These are phyloP conservation scores for Mionectes olivaceus DNA, from an alignment of 2,797 vertebrate species.

Conservation along the genomic window DNA sequence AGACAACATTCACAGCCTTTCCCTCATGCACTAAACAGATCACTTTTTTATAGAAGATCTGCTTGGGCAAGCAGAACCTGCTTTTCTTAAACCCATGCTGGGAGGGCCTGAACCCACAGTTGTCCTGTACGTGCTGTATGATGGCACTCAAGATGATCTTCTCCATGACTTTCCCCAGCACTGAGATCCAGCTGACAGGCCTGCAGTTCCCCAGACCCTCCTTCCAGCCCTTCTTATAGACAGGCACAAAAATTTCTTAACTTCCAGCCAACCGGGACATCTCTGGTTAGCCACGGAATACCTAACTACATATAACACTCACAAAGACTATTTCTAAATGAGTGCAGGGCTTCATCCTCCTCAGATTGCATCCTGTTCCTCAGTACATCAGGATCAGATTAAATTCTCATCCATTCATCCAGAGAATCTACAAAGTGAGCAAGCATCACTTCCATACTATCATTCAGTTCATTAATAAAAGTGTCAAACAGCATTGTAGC, in stretches of 20 bases:
- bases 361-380: neutral
- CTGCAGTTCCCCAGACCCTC: neutral
- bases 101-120: neutral
- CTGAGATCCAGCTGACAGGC: no score
- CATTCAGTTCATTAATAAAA: neutral
- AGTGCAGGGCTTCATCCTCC: neutral
- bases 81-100: neutral
- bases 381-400: neutral
- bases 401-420: neutral
- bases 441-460: neutral
- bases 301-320: neutral
- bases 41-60: neutral
- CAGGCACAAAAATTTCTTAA: neutral
- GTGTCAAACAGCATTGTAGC: neutral
- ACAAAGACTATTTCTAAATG: neutral
- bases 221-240: neutral
- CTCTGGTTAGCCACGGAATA: neutral
- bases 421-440: neutral
- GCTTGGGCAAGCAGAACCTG: neutral
- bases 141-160: neutral
- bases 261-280: neutral
- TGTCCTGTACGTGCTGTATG: neutral
- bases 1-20: neutral
- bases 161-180: neutral
- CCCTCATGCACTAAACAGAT: no score